Percentiles rank a stretch among this genome's conserved stretches.
These are phyloP conservation scores for Drosophila triauraria DNA, from an alignment of 1,140 invertebrate genomes.

Conservation along the genomic window DNA sequence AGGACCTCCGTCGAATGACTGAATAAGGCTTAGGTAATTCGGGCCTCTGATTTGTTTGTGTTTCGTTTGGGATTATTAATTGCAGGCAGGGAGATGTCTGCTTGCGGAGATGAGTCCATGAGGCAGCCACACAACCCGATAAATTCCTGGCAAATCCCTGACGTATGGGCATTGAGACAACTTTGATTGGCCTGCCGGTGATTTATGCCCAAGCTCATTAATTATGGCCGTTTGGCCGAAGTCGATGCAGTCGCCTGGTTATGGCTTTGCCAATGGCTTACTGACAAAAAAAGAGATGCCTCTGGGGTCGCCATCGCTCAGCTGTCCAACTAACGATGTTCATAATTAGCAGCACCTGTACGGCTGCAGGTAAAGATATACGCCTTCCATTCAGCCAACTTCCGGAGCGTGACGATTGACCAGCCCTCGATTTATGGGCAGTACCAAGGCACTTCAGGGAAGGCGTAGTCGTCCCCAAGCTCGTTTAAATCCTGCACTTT, in stretches of 20 bases:
- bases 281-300: constrained; percentile 13
- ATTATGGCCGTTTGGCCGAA: constrained; percentile 35
- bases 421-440: constrained; percentile 56
- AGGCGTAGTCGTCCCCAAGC: not conserved
- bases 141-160: constrained; percentile 43
- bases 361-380: not conserved
- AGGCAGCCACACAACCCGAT: constrained; percentile 1
- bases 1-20: constrained; percentile 8
- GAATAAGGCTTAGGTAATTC: constrained; percentile 3
- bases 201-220: constrained; percentile 67
- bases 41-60: constrained; percentile 25
- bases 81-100: constrained; percentile 1
- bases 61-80: constrained; percentile 32
- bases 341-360: constrained; percentile 66
- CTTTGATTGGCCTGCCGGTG: constrained; percentile 51
- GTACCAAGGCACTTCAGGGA: constrained; percentile 6
- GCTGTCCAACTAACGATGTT: constrained; percentile 32
- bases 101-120: constrained; percentile 4
- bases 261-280: constrained; percentile 10
- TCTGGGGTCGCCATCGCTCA: constrained; percentile 32
- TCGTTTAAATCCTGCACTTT: constrained; percentile 18
- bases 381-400: constrained; percentile 4
- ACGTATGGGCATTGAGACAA: constrained; percentile 26
- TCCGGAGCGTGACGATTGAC: constrained; percentile 53
- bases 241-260: constrained; percentile 40